Percentiles rank a stretch among this genome's conserved stretches.
These are phyloP conservation scores for Turritopsis rubra DNA, from an alignment of 30 jellyfish, hydroid and myxozoan species.

Conservation along the genomic window DNA sequence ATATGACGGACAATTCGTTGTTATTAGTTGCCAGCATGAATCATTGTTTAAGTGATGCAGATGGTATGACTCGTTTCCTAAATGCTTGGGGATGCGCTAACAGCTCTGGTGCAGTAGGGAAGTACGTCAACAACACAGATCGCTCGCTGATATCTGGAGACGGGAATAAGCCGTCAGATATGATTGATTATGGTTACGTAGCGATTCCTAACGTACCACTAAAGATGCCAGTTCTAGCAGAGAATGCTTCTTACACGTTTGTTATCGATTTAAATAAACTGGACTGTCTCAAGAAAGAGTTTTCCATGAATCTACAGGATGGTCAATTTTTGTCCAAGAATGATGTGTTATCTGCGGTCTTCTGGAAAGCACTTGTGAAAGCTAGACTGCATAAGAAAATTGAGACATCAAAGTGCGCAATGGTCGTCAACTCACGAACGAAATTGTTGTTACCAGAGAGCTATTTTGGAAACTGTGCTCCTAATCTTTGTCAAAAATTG, in stretches of 20 bases:
- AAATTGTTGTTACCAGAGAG: neutral
- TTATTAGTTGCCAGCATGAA: neutral
- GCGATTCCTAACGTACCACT: too few species aligned
- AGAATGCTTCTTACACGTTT: neutral
- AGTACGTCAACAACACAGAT: constrained; percentile 2
- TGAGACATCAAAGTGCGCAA: neutral
- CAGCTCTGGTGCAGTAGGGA: neutral
- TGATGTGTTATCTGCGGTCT: neutral
- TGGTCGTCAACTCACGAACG: neutral
- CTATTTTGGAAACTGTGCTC: constrained; percentile 7
- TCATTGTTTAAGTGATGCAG: neutral
- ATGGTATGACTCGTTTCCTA: neutral
- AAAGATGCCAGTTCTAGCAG: neutral
- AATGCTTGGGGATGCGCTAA: neutral
- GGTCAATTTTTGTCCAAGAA: neutral
- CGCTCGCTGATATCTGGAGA: constrained; percentile 1
- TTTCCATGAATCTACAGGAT: neutral
- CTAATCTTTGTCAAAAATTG: neutral
- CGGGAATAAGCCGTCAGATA: neutral
- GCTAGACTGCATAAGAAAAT: neutral
- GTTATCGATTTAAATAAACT: neutral
- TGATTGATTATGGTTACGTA: neutral
- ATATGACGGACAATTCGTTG: neutral
- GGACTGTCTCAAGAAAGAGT: neutral
- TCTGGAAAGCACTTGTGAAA: neutral